A percentile compares a stretch with the other conserved stretches of the same genome.
phyloP scores from a whole-genome alignment of 2,113 vertebrate species.

The Laticauda colubrina region DNA sequence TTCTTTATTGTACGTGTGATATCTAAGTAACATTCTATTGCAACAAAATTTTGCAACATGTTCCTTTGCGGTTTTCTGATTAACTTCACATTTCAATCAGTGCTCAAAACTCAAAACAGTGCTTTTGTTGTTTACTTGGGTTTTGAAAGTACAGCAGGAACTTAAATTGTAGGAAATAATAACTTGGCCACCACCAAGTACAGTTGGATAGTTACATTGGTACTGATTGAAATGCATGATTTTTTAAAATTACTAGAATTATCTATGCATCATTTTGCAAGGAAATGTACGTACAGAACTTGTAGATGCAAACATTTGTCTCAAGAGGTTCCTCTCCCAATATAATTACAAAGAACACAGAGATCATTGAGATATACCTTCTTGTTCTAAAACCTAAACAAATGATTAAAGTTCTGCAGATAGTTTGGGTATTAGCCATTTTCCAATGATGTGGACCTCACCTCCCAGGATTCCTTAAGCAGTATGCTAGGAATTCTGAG shows the following conservation, averaged over 20 bases:
- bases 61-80: slow-evolving; percentile 4
- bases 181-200: neutral
- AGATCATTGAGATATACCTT: neutral
- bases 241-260: slow-evolving; percentile 12
- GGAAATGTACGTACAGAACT: slow-evolving; percentile 25
- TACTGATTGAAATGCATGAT: neutral
- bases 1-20: neutral
- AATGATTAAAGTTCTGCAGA: neutral
- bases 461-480: neutral
- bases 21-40: slow-evolving; percentile 28
- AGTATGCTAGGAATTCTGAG: neutral
- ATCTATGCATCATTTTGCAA: slow-evolving; percentile 25
- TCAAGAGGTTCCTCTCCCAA: neutral
- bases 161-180: neutral
- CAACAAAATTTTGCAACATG: slow-evolving; percentile 1
- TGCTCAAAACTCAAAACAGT: neutral
- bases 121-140: neutral
- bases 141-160: neutral
- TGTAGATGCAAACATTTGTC: neutral
- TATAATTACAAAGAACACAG: neutral
- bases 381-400: neutral
- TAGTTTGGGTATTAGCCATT: neutral
- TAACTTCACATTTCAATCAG: neutral
- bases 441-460: neutral
- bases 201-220: neutral